A percentile compares a stretch with the other conserved stretches of the same genome.
Evolutionary conservation across 2,113 vertebrate species (phyloP).

Genomic region (Promerops cafer): DNA sequence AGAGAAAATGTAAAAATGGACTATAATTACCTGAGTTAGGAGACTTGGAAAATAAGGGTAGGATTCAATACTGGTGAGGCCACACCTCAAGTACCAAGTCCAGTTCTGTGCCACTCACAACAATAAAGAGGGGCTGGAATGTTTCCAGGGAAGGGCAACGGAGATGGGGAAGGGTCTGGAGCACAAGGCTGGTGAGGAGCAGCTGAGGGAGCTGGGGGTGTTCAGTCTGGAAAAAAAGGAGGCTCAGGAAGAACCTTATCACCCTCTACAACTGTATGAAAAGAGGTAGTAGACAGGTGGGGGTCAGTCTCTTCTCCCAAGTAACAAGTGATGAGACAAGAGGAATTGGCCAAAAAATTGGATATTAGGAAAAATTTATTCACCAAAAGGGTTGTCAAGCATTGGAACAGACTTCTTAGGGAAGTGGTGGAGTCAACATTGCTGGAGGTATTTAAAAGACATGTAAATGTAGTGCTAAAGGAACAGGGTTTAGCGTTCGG

Average conservation of each 20-base stretch:
- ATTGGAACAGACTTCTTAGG: background rate
- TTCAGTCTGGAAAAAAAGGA: background rate
- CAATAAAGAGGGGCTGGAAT: background rate
- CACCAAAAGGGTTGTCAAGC: background rate
- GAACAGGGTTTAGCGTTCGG: background rate
- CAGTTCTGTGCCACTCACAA: background rate
- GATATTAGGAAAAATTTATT: background rate
- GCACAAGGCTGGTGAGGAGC: background rate
- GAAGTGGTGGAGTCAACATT: no score
- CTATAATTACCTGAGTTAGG: background rate
- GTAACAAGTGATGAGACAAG: background rate
- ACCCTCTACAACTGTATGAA: background rate
- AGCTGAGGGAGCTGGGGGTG: background rate
- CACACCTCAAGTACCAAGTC: no score
- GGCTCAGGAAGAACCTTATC: background rate
- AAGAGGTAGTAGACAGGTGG: no score
- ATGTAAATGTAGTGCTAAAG: background rate
- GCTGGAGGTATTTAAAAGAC: background rate
- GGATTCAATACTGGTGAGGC: background rate
- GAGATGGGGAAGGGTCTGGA: background rate
- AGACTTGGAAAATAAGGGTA: background rate
- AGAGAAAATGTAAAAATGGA: background rate
- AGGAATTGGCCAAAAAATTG: background rate
- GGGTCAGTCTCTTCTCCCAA: background rate
- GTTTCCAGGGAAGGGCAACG: accelerated